Evolutionary conservation across 2,113 vertebrate genomes (phyloP), one percentile per base, ranked within the genome.

Genomic region (Condylura cristata): DNA sequence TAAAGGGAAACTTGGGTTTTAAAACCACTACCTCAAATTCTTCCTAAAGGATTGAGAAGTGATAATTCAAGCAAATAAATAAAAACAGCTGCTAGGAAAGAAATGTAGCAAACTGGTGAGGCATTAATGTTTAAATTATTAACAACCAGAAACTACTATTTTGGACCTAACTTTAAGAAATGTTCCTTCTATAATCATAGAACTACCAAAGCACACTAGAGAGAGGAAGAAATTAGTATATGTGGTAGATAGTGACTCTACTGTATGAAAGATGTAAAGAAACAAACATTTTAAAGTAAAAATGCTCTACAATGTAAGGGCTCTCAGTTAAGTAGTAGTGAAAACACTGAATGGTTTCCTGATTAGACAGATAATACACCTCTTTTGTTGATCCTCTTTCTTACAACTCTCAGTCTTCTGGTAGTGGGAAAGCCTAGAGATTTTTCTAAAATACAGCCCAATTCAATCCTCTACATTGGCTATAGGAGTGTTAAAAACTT

Each of bases 1-100:
- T 86, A 93, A 95, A 86, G 72, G n/a, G 71, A 82, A 93, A 41
- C 68, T 66, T 92, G 75, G 93, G 37, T 94, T 96, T 91, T 81
- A 87, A 92, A 93, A 68, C 66, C 51, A 81, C 13, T 90, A 75
- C 91, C 86, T 95, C 68, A 91, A 91, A 89, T 76, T 93, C 71
- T 91, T 66, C 70, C 86, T 63, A 80, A 56, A 90, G 81, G 37
- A 89, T 0, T 81, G 28, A 71, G 48, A 95, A 93, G 65, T 81
- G 53, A 17, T 92, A 58, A 85, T 90, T 92, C n/a, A 96, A 83
- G 75, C 30, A 95, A 95, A 86, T 70, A 20, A 84, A 90, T 63
- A 82, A 82, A 93, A 95, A 93, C 26, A 95, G 85, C 24, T 24
- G 65, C 11, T 12, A 65, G 63, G 61, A 46, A 61, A 17, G 60